Percentiles rank a stretch among this genome's conserved stretches.
Evolutionary conservation across 1,140 invertebrate species (phyloP).

Genomic region (Globodera ellingtonae): DNA sequence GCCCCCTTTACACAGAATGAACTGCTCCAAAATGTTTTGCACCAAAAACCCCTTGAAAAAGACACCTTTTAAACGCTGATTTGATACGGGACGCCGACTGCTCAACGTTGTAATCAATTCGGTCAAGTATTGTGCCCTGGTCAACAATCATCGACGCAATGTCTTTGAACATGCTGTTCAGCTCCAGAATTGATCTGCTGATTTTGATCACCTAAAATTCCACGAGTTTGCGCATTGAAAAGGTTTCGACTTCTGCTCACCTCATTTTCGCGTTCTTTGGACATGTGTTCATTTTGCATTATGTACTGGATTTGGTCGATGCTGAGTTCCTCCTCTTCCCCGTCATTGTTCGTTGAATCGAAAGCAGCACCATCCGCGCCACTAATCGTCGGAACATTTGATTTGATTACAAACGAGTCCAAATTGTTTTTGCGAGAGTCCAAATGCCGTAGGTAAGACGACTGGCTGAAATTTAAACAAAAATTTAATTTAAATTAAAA

Average conservation of each 20-base stretch:
- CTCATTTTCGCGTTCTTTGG: conserved; percentile 68
- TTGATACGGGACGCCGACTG: conserved; percentile 66
- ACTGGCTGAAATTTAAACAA: conserved; percentile 57
- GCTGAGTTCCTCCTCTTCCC: conserved; percentile 40
- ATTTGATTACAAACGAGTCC: conserved; percentile 43
- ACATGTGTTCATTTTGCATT: conserved; percentile 65
- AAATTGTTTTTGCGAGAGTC: conserved; percentile 46
- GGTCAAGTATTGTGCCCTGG: conserved; percentile 68
- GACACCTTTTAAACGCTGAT: conserved; percentile 61
- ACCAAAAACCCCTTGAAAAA: background rate
- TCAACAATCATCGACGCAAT: conserved; percentile 68
- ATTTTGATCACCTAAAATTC: conserved; percentile 51
- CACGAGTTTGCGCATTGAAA: background rate
- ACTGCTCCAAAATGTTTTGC: background rate
- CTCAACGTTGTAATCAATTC: conserved; percentile 70
- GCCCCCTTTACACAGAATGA: no score
- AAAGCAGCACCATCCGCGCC: background rate
- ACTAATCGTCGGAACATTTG: conserved; percentile 35
- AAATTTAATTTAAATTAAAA: background rate
- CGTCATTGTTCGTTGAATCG: conserved; percentile 14
- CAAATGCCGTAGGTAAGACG: conserved; percentile 66
- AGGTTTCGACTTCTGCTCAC: conserved; percentile 25
- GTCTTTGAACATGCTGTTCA: conserved; percentile 63
- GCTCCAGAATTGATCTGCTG: conserved; percentile 54
- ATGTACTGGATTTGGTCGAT: conserved; percentile 67